Conservation (phyloP, 2,113 vertebrate genomes). For the Cololabis saira region DNA sequence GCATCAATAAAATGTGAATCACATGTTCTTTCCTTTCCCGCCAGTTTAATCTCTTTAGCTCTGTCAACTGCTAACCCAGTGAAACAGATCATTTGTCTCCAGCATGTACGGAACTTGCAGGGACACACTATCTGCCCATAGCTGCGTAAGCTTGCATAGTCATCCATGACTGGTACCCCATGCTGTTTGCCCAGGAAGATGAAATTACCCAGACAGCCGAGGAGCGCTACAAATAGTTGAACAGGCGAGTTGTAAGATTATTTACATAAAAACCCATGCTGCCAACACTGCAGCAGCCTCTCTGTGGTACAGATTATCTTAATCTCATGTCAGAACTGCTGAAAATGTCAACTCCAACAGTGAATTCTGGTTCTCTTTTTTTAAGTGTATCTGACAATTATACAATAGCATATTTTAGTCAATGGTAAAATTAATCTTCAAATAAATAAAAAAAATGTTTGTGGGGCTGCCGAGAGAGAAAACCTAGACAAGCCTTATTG, state of each 20-base stretch:
- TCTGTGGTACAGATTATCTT: conserved; percentile 65
- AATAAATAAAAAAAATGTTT: too few species aligned
- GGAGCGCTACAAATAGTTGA: conserved; percentile 28
- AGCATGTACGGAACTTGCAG: conserved; percentile 34
- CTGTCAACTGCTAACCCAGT: conserved; percentile 44
- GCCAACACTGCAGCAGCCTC: conserved; percentile 8
- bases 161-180: conserved; percentile 42
- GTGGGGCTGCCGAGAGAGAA: too few species aligned
- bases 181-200: conserved; percentile 34
- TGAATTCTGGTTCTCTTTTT: conserved; percentile 20
- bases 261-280: conserved; percentile 55
- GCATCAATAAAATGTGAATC: conserved; percentile 11
- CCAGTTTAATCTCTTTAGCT: conserved; percentile 51
- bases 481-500: too few species aligned
- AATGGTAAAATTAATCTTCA: conserved; percentile 31
- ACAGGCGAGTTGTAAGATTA: conserved; percentile 54
- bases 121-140: conserved; percentile 27
- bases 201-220: conserved; percentile 59
- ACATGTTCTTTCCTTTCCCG: conserved; percentile 2
- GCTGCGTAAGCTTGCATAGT: conserved; percentile 27
- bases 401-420: conserved; percentile 22
- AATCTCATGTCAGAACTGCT: conserved; percentile 69
- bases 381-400: too few species aligned
- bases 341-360: conserved; percentile 42
- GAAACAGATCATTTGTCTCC: conserved; percentile 46